Base-by-base conservation (phyloP, 2,888 invertebrate genomes). In the Steinernema carpocapsae region DNA sequence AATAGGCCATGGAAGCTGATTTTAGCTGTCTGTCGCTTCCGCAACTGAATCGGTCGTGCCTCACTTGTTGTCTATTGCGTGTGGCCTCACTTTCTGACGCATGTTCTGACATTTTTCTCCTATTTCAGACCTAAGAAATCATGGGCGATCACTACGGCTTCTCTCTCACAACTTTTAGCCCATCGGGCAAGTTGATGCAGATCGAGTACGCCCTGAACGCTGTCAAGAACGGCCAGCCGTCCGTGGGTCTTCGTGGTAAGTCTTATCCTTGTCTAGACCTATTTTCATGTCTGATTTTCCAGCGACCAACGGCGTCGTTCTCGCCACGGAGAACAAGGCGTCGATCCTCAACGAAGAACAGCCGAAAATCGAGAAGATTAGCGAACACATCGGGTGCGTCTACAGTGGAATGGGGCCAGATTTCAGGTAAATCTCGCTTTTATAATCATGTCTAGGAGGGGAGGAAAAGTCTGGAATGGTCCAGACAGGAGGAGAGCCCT, bases 171-270 rank as follows among this genome's bases (percentile, higher is more conserved):
- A 86, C 86, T 19, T 86, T 86, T 82, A 99, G 97, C 88, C 99
- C 99, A 22, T 97, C 97, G 29, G 99, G 99, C 81, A 99, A 99
- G 90, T 91, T 99, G 85, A 97, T 99, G 74, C 99, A 99, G 90
- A 96, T 99, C 85, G 99, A 99, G 91, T 99, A 99, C 93, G 99
- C 99, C 2, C 91, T 99, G 89, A 96, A 97, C 74, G 99, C 99
- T 42, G 99, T 99, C 32, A 94, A 95, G 76, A 95, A 96, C 78
- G 99, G 99, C 77, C 97, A 97, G 2, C 96, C 97, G 1, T 96
- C 97, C 76, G 97, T 99, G 80, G 99, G 97, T 51, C 97, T 99
- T 22, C 80, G 84, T 77, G 83, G 82, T 85, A 72, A 43, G 24
- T 24, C 26, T 2, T 10, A n/a, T 72, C 19, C 10, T 74, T 74